These are phyloP conservation scores for Hyperoplus immaculatus DNA, from an alignment of 2,797 vertebrate species.

Conservation along the genomic window DNA sequence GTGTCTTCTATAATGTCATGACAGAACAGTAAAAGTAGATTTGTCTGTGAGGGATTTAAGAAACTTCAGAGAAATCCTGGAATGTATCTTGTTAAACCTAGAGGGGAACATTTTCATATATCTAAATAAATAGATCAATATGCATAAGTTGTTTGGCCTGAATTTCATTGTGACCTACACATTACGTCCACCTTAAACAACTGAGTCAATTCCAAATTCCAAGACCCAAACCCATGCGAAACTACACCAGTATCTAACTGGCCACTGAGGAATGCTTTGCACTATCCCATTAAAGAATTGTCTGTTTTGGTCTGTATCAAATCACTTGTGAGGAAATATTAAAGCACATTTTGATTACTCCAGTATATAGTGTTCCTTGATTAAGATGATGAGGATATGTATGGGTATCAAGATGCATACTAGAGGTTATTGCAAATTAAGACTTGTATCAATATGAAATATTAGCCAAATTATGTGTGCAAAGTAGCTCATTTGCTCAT, in stretches of 20 bases:
- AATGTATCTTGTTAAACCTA: slow-evolving; percentile 57
- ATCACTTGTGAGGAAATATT: slow-evolving; percentile 19
- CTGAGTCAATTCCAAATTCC: slow-evolving; percentile 28
- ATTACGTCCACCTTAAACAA: slow-evolving; percentile 8
- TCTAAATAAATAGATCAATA: not conserved
- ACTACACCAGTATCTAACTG: slow-evolving; percentile 13
- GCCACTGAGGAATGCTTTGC: slow-evolving; percentile 3
- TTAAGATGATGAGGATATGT: slow-evolving; percentile 42
- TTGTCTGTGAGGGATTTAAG: slow-evolving; percentile 24
- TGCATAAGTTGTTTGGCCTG: slow-evolving; percentile 12
- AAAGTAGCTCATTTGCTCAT: slow-evolving; percentile 59
- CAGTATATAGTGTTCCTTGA: slow-evolving; percentile 38
- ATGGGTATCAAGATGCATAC: slow-evolving; percentile 53
- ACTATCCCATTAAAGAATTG: not conserved
- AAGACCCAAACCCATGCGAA: slow-evolving; percentile 14
- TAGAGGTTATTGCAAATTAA: slow-evolving; percentile 47
- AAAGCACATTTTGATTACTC: slow-evolving; percentile 39
- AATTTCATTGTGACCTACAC: not conserved
- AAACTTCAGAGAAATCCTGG: slow-evolving; percentile 46
- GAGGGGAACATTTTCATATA: slow-evolving; percentile 33
- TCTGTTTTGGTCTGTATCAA: slow-evolving; percentile 27
- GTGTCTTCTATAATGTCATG: slow-evolving; percentile 1
- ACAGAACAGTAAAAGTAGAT: slow-evolving; percentile 25
- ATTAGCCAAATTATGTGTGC: slow-evolving; percentile 50
- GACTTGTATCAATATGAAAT: slow-evolving; percentile 47